Evolutionary conservation across 2,797 vertebrate species (phyloP).

Genomic region (Stomatorhinus walkeri): DNA sequence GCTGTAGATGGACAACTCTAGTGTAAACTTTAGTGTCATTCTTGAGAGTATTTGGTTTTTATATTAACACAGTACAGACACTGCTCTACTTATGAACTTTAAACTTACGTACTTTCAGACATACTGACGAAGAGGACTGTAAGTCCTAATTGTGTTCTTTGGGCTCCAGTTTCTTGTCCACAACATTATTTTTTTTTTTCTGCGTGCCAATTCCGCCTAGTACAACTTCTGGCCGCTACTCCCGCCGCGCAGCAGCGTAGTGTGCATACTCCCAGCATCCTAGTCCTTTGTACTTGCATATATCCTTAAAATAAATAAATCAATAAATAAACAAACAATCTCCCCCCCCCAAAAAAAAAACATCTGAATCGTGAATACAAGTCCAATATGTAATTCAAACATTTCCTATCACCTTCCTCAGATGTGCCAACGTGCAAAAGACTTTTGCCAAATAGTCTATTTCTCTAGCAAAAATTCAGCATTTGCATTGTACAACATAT

Average conservation of each 20-base stretch:
- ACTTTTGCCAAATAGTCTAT: background rate
- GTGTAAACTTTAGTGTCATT: background rate
- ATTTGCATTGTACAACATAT: background rate
- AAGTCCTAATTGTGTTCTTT: too few species aligned
- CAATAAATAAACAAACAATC: background rate
- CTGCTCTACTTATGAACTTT: too few species aligned
- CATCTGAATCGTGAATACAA: background rate
- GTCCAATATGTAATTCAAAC: too few species aligned
- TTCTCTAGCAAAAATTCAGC: background rate
- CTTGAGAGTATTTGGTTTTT: background rate
- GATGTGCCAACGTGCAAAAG: background rate
- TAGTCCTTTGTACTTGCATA: background rate
- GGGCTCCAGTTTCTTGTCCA: too few species aligned
- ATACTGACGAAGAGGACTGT: too few species aligned
- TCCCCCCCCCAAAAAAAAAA: background rate
- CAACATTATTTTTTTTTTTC: too few species aligned
- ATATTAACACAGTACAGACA: background rate
- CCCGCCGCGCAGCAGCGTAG: too few species aligned
- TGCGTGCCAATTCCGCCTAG: background rate
- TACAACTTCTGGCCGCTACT: background rate
- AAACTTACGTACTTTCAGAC: background rate
- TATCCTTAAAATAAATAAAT: too few species aligned
- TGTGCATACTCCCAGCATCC: too few species aligned
- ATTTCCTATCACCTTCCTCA: background rate
- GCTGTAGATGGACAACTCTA: background rate